These are phyloP conservation scores for Myopa tessellatipennis DNA, from an alignment of 2,888 invertebrate genomes.

Conservation along the genomic window DNA sequence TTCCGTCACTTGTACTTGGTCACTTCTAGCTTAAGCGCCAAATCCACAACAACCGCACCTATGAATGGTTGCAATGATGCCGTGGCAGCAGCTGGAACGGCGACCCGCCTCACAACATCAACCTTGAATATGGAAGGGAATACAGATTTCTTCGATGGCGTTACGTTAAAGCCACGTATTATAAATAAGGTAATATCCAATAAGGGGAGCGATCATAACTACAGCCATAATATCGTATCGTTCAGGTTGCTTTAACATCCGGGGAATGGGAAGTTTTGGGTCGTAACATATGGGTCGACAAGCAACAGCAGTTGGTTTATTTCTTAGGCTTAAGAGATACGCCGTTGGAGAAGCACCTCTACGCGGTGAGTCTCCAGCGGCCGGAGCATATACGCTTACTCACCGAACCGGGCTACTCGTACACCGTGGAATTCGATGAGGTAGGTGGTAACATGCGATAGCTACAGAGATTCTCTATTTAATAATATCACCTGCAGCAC, in stretches of 20 bases:
- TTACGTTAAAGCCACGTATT: constrained; percentile 72
- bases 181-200: constrained; percentile 70
- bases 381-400: constrained; percentile 81
- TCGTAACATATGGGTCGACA: constrained; percentile 89
- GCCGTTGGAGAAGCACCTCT: constrained; percentile 92
- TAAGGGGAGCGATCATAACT: neutral
- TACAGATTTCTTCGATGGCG: constrained; percentile 58
- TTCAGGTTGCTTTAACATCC: constrained; percentile 78
- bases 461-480: neutral
- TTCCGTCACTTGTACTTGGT: constrained; percentile 88
- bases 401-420: constrained; percentile 87
- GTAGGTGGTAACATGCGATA: constrained; percentile 64
- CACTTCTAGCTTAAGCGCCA: constrained; percentile 72
- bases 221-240: neutral
- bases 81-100: constrained; percentile 14
- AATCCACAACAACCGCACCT: neutral
- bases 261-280: constrained; percentile 96
- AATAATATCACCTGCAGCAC: constrained; percentile 70
- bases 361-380: constrained; percentile 80
- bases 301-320: constrained; percentile 81
- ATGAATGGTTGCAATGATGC: constrained; percentile 69
- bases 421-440: constrained; percentile 83
- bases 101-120: neutral
- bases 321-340: constrained; percentile 92
- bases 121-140: constrained; percentile 52